A percentile compares a stretch with the other conserved stretches of the same genome.
phyloP scores from a whole-genome alignment of 2,113 vertebrate genomes.

The Bothrops jararaca region DNA sequence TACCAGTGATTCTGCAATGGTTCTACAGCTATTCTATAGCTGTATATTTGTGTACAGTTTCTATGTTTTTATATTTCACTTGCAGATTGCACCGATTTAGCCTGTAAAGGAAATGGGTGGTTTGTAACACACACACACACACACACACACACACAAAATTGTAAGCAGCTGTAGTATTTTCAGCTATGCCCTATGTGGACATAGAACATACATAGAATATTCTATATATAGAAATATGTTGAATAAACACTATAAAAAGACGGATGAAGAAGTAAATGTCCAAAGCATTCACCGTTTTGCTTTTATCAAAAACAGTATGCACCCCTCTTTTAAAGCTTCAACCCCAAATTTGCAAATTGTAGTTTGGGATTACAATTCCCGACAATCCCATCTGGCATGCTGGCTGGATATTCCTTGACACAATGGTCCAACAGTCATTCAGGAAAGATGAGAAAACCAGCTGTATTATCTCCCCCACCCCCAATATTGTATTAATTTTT shows the following conservation, averaged over 20 bases:
- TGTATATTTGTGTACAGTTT: not conserved
- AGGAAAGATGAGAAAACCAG: not conserved
- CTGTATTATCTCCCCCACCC: not conserved
- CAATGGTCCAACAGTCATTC: not conserved
- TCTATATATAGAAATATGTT: not conserved
- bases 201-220: not conserved
- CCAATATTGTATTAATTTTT: too few species aligned
- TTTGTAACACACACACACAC: not conserved
- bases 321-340: not conserved
- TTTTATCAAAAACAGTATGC: not conserved
- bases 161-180: not conserved
- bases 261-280: not conserved
- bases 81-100: not conserved
- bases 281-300: not conserved
- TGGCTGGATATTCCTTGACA: not conserved
- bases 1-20: not conserved
- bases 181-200: not conserved
- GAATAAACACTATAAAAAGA: not conserved
- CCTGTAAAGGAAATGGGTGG: not conserved
- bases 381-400: not conserved
- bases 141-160: not conserved
- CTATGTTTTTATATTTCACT: not conserved
- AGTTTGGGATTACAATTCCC: not conserved
- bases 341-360: not conserved
- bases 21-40: not conserved